Base-by-base conservation (phyloP, 1,140 invertebrate species). In the Steinernema khuongi region DNA sequence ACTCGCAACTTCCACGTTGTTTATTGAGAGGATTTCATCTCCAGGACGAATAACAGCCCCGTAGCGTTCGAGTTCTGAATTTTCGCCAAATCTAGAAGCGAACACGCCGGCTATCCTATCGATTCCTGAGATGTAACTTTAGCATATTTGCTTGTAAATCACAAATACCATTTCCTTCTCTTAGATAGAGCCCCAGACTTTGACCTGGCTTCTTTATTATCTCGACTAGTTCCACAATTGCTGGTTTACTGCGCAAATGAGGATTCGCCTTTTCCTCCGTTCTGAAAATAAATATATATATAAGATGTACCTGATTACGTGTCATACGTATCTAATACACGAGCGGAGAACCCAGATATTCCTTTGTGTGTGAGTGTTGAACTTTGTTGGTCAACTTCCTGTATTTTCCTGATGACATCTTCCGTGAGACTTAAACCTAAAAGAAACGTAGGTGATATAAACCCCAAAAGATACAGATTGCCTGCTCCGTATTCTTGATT, bases 201-300 rank as follows among this genome's bases (percentile, higher is more conserved):
- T 99, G 96, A 28, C 96, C 96, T 0, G 96, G 96, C 80, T 96
- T 90, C 87, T 99, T 99, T 75, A 99, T 94, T 83, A 99, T 98
- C 88, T 99, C 96, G 76, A 99, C 94, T 83, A 97, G 92, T 87
- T 96, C 91, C 0, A 82, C 74, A 11, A 84, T 72, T 31, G 26
- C 76, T 72, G 28, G 84, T 80, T 60, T 71, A 32, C 32, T 44
- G 72, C 1, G 50, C 41, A 41, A 28, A 66, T 69, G 33, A 68
- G 18, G 43, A n/a, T n/a, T 67, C 29, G 67, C 71, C 70, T 31
- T 71, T 50, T 36, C 79, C 77, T 36, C 29, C 22, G 1, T 17
- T 44, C 29, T 36, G 26, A 0, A 73, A 70, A 67, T 72, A 36
- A 44, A 17, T 7, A 60, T 14, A 19, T 17, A 4, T 18, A 32